A percentile compares a stretch with the other conserved stretches of the same genome.
Conservation (phyloP, 2,797 vertebrate species). For the Manis javanica region DNA sequence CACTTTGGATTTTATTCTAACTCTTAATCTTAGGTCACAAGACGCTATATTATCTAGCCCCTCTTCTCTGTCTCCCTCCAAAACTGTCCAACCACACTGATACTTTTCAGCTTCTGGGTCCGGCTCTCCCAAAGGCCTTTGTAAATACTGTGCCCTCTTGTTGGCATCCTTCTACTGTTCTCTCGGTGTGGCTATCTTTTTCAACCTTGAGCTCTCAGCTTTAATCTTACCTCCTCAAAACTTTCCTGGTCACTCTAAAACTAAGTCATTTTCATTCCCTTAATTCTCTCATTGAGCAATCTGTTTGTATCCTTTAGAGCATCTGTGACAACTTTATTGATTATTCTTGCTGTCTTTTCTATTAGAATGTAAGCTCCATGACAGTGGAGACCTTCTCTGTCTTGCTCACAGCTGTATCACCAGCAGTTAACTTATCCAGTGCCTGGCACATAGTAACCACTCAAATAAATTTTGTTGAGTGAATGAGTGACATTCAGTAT, state of each 20-base stretch:
- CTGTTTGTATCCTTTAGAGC: neutral
- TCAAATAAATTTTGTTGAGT: neutral
- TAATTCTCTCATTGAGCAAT: neutral
- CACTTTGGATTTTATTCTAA: constrained; percentile 12
- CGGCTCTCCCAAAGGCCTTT: neutral
- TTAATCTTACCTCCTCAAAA: neutral
- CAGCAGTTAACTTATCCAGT: neutral
- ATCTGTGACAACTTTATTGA: neutral
- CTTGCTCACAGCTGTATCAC: neutral
- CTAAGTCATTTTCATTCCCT: neutral
- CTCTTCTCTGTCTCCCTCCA: neutral
- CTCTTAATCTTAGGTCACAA: neutral
- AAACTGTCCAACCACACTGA: neutral
- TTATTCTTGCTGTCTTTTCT: neutral
- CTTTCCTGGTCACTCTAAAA: constrained; percentile 24
- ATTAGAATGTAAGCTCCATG: neutral
- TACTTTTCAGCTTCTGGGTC: neutral
- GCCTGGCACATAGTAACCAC: neutral
- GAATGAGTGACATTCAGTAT: neutral
- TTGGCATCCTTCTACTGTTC: neutral
- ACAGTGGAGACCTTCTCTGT: neutral
- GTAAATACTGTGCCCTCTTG: neutral
- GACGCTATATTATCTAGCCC: neutral
- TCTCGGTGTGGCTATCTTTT: neutral
- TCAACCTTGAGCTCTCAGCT: constrained; percentile 35